These are phyloP conservation scores for Schizopygopsis pylzovi DNA, from an alignment of 2,797 vertebrate genomes.

Conservation along the genomic window DNA sequence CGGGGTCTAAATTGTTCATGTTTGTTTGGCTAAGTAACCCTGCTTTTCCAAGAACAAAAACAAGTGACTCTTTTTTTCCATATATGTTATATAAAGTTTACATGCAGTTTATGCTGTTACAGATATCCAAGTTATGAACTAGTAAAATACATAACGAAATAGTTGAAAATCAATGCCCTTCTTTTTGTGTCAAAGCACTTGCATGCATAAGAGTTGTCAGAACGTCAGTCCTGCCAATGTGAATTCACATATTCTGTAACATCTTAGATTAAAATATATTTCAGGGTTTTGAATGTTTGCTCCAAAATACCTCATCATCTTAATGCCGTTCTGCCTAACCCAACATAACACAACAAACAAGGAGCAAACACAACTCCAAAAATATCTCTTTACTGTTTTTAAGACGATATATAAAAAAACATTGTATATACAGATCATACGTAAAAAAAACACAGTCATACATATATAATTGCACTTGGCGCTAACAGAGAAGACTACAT, in stretches of 20 bases:
- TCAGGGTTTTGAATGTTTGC: slow-evolving; percentile 47
- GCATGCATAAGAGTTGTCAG: slow-evolving; percentile 7
- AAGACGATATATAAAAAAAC: slow-evolving; percentile 66
- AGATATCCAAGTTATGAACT: slow-evolving; percentile 45
- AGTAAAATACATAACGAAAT: slow-evolving; percentile 40
- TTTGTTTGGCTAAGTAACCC: slow-evolving; percentile 45
- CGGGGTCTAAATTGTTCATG: slow-evolving; percentile 38
- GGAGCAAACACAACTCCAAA: slow-evolving; percentile 67
- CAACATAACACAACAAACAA: slow-evolving; percentile 67
- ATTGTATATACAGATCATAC: slow-evolving; percentile 72
- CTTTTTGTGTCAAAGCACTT: slow-evolving; percentile 34
- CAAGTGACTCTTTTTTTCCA: slow-evolving; percentile 36
- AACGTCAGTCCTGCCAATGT: slow-evolving; percentile 8
- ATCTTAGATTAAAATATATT: slow-evolving; percentile 26
- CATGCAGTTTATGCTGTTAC: slow-evolving; percentile 59
- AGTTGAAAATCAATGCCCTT: slow-evolving; percentile 50
- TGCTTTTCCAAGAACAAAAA: slow-evolving; percentile 53
- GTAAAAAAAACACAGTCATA: slow-evolving; percentile 70
- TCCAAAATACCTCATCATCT: slow-evolving; percentile 48
- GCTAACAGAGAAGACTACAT: slow-evolving; percentile 57
- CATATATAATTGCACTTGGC: slow-evolving; percentile 74
- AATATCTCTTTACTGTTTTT: slow-evolving; percentile 72
- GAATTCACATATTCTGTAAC: slow-evolving; percentile 9
- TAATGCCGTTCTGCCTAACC: slow-evolving; percentile 52
- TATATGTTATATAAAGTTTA: slow-evolving; percentile 57